Conservation (phyloP, 2,113 vertebrate species). For the Gymnorhina tibicen region DNA sequence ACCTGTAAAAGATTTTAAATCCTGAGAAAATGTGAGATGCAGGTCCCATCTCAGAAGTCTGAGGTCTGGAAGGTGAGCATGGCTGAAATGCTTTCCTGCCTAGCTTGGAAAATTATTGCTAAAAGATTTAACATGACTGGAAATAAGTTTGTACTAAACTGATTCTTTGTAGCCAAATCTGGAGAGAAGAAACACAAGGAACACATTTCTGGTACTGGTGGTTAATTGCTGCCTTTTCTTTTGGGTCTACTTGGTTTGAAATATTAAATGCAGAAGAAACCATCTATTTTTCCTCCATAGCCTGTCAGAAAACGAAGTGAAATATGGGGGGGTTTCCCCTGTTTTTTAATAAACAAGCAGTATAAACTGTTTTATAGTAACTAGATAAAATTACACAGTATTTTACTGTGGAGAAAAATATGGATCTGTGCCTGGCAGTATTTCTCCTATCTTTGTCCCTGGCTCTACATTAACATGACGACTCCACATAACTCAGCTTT, state of each 20-base stretch:
- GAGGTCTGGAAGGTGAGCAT: neutral
- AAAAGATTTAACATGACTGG: neutral
- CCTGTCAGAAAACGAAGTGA: slow-evolving; percentile 46
- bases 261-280: slow-evolving; percentile 47
- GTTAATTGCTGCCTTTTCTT: slow-evolving; percentile 66
- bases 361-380: slow-evolving; percentile 46
- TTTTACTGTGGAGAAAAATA: slow-evolving; percentile 51
- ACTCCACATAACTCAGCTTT: neutral
- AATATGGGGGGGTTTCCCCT: neutral
- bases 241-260: slow-evolving; percentile 48
- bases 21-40: neutral
- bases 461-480: neutral
- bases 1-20: neutral
- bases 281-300: slow-evolving; percentile 45
- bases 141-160: neutral
- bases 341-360: neutral
- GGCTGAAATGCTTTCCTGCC: neutral
- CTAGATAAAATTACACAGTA: slow-evolving; percentile 30
- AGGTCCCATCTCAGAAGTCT: neutral
- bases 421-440: neutral
- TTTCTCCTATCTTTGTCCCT: neutral
- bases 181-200: neutral
- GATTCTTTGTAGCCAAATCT: neutral
- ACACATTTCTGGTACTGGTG: slow-evolving; percentile 26
- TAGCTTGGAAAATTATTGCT: neutral